Conservation (phyloP, 2,888 invertebrate genomes). For the Eilema sororculum region DNA sequence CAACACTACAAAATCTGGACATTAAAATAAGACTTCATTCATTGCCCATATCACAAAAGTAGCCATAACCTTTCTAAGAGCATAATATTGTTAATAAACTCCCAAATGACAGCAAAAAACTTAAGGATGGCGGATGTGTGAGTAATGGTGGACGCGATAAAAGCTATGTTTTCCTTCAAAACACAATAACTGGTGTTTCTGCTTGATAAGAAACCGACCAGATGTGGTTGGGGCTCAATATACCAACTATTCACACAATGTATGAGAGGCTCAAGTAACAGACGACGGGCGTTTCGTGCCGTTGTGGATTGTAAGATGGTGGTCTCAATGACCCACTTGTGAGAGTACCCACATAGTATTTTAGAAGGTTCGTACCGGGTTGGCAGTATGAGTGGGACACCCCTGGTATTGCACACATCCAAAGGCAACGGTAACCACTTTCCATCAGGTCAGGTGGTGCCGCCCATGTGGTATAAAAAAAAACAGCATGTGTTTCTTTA, state of each 20-base stretch:
- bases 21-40: not conserved
- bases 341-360: too few relatives aligned
- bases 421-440: too few relatives aligned
- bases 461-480: too few relatives aligned
- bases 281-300: constrained; percentile 27
- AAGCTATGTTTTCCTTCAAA: constrained; percentile 76
- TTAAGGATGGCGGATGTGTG: constrained; percentile 80
- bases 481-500: too few relatives aligned
- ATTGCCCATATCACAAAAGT: not conserved
- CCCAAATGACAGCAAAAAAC: constrained; percentile 61
- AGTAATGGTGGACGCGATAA: constrained; percentile 72
- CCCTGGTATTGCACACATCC: too few relatives aligned
- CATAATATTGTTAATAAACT: constrained; percentile 7
- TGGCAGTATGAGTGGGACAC: too few relatives aligned
- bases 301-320: not conserved
- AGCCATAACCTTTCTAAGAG: not conserved
- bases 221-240: constrained; percentile 69
- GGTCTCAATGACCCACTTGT: not conserved
- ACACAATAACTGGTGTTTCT: constrained; percentile 74
- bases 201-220: constrained; percentile 78
- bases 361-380: too few relatives aligned
- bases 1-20: too few relatives aligned
- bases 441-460: too few relatives aligned
- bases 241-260: constrained; percentile 39
- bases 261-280: constrained; percentile 45